Percentiles rank a stretch among this genome's conserved stretches.
phyloP scores from a whole-genome alignment of 2,888 invertebrate species.

The Liodrosophila aerea region DNA sequence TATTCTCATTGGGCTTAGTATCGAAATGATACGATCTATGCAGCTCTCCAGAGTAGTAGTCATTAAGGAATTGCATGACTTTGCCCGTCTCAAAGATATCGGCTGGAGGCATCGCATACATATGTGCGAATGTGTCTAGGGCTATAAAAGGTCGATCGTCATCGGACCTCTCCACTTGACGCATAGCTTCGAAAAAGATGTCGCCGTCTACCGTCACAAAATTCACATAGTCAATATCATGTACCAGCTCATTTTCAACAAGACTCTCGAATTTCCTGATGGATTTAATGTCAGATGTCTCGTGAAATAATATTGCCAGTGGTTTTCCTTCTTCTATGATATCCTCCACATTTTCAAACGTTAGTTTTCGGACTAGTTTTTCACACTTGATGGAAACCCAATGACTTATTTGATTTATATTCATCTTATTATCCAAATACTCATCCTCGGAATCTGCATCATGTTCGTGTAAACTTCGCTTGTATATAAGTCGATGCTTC shows the following conservation, averaged over 20 bases:
- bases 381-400: slow-evolving; percentile 96
- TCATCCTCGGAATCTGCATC: slow-evolving; percentile 90
- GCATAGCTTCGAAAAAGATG: slow-evolving; percentile 96
- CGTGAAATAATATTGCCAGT: slow-evolving; percentile 96
- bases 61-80: slow-evolving; percentile 91
- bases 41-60: slow-evolving; percentile 88
- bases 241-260: slow-evolving; percentile 87
- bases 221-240: slow-evolving; percentile 94
- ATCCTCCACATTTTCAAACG: slow-evolving; percentile 99
- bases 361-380: slow-evolving; percentile 96
- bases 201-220: slow-evolving; percentile 97
- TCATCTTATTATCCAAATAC: slow-evolving; percentile 86
- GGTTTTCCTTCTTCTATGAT: slow-evolving; percentile 97
- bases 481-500: slow-evolving; percentile 86
- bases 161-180: slow-evolving; percentile 94
- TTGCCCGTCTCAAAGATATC: slow-evolving; percentile 90
- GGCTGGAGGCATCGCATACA: slow-evolving; percentile 95
- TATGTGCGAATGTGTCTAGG: slow-evolving; percentile 98
- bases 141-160: slow-evolving; percentile 96
- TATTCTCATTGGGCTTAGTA: neutral
- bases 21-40: slow-evolving; percentile 10
- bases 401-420: slow-evolving; percentile 88
- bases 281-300: slow-evolving; percentile 89
- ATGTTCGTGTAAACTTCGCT: slow-evolving; percentile 86
- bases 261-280: slow-evolving; percentile 91